Evolutionary conservation across 2,797 vertebrate genomes (phyloP), one percentile per base, ranked within the genome.

Genomic region (Alexandromys oeconomus): DNA sequence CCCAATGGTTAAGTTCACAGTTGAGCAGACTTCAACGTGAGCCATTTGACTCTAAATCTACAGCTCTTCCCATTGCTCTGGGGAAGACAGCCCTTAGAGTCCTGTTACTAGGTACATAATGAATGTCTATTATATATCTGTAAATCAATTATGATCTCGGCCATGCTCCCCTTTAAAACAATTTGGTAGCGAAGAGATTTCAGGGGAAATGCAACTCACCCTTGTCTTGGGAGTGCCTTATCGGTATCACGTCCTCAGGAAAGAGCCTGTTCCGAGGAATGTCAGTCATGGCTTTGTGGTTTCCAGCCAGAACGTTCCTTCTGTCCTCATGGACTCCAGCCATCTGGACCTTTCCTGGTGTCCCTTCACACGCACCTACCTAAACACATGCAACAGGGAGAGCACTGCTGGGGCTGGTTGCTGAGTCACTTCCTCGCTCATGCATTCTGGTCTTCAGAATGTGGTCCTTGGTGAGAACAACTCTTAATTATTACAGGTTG

Each of bases 181-280:
- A 46, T 31, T 25, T n/a, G 23, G 48, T 65, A 63, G 37, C 9
- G 14, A 94, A 76, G n/a, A 93, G 54, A 59, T 79, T 19, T 2
- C 23, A 86, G 67, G 1, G 63, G 94, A 82, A 2, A 57, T 40
- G 19, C 4, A 74, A 98, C 99, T 99, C 98, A 99, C 99, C 98
- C 96, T 97, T 98, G 97, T 98, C 98, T 78, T 91, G 97, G 90
- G 96, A 40, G 98, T 98, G 98, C 93, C 98, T 98, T 92, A 98
- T 98, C 97, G 99, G 98, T 98, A 98, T 98, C 85, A 97, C 98
- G 57, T 98, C 99, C 92, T 98, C 97, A 3, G 98, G 98, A 81
- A 97, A 98, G 34, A 98, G 98, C 82, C 97, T 98, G 25, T 97
- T 98, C n/a, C 98, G 98, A 95, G 98, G 98, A 95, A 98, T 96